Conservation (phyloP, 1,140 invertebrate species). For the Sycophaga agraensis region DNA sequence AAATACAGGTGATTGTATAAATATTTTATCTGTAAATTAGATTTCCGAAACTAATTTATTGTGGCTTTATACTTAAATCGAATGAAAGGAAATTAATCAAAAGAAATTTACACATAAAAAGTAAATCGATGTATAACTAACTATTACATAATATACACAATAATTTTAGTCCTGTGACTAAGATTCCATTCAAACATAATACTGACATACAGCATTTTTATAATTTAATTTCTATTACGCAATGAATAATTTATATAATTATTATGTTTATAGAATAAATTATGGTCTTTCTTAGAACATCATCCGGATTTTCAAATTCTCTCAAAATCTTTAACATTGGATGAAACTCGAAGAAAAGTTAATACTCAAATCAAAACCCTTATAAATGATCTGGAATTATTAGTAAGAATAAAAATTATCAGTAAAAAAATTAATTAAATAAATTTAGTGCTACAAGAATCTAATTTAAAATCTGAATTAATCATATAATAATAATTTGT, state of each 20-base stretch:
- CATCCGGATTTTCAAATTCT: conserved; percentile 75
- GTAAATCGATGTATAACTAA: no score
- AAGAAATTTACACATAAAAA: no score
- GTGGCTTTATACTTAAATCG: no score
- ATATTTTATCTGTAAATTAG: no score
- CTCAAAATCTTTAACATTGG: conserved; percentile 62
- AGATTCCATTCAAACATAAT: no score
- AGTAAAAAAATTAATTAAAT: neutral
- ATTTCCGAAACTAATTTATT: no score
- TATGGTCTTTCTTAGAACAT: conserved; percentile 79
- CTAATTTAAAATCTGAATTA: conserved; percentile 6
- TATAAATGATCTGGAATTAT: conserved; percentile 44
- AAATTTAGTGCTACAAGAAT: neutral
- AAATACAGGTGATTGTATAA: conserved; percentile 58
- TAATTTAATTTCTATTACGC: no score
- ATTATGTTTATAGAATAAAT: conserved; percentile 68
- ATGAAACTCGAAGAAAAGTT: conserved; percentile 69
- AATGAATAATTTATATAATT: no score
- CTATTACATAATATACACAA: no score
- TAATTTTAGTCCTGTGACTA: no score
- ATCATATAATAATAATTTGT: conserved; percentile 46
- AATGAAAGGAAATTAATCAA: no score
- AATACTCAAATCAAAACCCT: conserved; percentile 62
- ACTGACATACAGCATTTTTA: no score
- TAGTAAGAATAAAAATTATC: conserved; percentile 15